Conservation (phyloP, 2,797 vertebrate species). For the Craterocephalus amniculus region DNA sequence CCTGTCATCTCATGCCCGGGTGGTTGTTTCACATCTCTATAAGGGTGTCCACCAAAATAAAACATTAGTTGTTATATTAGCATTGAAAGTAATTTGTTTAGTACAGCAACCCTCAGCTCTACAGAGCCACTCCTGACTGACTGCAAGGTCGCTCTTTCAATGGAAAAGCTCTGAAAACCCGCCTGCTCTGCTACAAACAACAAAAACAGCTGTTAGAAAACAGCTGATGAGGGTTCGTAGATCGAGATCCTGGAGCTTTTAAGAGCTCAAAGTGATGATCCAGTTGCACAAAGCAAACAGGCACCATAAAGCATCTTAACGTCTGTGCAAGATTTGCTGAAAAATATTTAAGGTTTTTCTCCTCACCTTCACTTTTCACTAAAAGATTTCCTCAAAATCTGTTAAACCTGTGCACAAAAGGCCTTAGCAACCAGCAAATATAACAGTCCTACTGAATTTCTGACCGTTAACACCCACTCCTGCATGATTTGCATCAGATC, state of each 20-base stretch:
- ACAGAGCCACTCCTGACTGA: background rate
- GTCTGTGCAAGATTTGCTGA: background rate
- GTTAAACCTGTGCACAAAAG: background rate
- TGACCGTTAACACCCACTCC: background rate
- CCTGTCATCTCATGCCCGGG: slow-evolving; percentile 7
- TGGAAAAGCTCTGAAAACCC: slow-evolving; percentile 6
- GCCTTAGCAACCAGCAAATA: background rate
- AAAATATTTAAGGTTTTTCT: background rate
- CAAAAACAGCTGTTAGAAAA: background rate
- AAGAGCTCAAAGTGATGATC: background rate
- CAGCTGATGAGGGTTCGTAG: slow-evolving; percentile 1
- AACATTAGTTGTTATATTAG: background rate
- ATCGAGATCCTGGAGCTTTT: too few species aligned
- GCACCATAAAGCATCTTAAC: background rate
- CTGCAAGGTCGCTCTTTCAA: background rate
- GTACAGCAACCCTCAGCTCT: background rate
- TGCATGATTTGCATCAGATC: background rate
- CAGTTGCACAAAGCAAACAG: background rate
- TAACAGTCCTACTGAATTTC: background rate
- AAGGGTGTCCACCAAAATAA: background rate
- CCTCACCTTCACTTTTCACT: background rate
- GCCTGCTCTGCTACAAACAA: background rate
- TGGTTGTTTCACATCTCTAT: slow-evolving; percentile 14
- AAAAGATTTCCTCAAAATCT: background rate
- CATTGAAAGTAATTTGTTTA: background rate